phyloP scores from a whole-genome alignment of 2,888 invertebrate species.

The Chydorus sphaericus region DNA sequence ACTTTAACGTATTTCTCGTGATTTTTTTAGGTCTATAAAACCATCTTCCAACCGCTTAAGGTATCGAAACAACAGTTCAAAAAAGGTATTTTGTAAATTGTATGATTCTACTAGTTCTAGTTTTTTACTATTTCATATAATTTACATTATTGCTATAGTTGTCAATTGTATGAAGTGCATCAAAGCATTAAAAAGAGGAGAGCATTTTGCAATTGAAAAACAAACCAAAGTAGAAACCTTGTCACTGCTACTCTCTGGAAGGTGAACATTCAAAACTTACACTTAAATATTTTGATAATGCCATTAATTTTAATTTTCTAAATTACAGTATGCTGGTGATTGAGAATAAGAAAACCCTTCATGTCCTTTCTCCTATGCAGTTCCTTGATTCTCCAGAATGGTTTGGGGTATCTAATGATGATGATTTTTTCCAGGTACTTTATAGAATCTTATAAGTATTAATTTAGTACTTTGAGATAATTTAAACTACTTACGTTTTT shows the following conservation, averaged over 20 bases:
- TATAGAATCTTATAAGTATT: too few species aligned
- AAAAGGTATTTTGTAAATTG: too few species aligned
- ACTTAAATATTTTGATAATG: too few species aligned
- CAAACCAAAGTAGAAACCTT: conserved; percentile 74
- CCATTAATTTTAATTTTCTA: background rate
- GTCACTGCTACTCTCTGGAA: conserved; percentile 69
- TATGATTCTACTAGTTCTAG: too few species aligned
- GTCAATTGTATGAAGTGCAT: conserved; percentile 67
- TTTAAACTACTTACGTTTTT: too few species aligned
- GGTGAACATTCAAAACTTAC: conserved; percentile 34
- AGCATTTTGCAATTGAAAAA: conserved; percentile 75
- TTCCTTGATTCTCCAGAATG: conserved; percentile 80
- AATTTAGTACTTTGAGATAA: too few species aligned
- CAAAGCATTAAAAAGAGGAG: conserved; percentile 63
- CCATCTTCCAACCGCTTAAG: conserved; percentile 65
- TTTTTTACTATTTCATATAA: too few species aligned
- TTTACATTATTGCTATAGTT: too few species aligned
- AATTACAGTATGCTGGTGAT: conserved; percentile 37
- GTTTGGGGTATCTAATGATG: conserved; percentile 74
- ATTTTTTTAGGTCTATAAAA: conserved; percentile 50
- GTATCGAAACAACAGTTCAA: conserved; percentile 69
- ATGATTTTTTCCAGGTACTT: conserved; percentile 67
- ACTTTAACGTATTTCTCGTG: background rate
- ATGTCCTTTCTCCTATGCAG: conserved; percentile 73
- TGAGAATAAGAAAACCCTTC: conserved; percentile 65